Base-by-base conservation (phyloP, 2,113 vertebrate species). In the Microtus pennsylvanicus region DNA sequence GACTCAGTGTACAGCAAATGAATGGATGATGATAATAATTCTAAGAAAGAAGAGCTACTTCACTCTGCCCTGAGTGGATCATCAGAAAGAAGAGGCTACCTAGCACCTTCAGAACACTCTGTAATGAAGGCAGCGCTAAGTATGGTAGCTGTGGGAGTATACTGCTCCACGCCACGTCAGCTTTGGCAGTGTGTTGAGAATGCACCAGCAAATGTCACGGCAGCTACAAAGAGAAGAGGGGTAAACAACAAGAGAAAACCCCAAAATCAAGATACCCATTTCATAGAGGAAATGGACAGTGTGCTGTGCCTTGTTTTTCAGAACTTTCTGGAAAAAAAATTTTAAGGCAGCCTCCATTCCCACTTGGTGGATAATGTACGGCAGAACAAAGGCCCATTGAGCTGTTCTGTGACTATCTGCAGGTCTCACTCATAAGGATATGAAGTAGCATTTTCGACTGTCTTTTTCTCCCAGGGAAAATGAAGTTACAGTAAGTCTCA, bases 231-330 rank as follows among this genome's bases (percentile, higher is more conserved):
- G 26, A 50, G 4, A 10, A 30, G 1, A 93, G 5, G 24, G 75
- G 17, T 35, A 89, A 87, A 50, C 4, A 47, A 58, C 1, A 35
- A 58, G 1, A 22, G 28, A 47, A 19, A 70, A 6, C 1, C 30
- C 0, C 10, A 42, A 94, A 81, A n/a, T 14, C 76, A 61, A 47
- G 35, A n/a, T 19, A n/a, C 26, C 33, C 0, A 21, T 13, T 80
- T 3, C 12, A 8, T 0, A 12, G 21, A n/a, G 30, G 7, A 2
- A n/a, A 19, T 2, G 0, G 0, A 24, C 9, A 24, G 50, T 0
- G 3, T 1, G 16, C 7, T 1, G 2, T 0, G 17, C 8, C 28
- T 35, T 26, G 22, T 16, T 9, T 42, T 45, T 47, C 33, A n/a
- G 70, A 90, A 70, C 2, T 14, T 24, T 14, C 16, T 55, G 5